A percentile compares a stretch with the other conserved stretches of the same genome.
Evolutionary conservation across 2,797 vertebrate genomes (phyloP).

Genomic region (Syngnathus rostellatus): DNA sequence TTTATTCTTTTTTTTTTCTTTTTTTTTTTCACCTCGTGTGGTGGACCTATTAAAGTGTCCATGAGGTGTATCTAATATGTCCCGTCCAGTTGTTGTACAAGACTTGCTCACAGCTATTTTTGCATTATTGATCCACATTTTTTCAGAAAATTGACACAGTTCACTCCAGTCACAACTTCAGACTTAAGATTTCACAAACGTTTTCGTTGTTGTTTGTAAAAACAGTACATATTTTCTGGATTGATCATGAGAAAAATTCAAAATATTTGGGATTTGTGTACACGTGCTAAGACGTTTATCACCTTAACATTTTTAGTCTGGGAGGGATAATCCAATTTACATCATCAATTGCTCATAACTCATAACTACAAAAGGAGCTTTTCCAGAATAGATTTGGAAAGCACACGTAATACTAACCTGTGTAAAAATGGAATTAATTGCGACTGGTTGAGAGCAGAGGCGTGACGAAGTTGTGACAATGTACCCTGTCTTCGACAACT

Average conservation of each 20-base stretch:
- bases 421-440: background rate
- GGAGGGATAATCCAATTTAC: conserved; percentile 37
- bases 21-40: no score
- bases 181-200: background rate
- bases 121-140: background rate
- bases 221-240: background rate
- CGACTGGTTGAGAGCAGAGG: background rate
- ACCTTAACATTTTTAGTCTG: conserved; percentile 30
- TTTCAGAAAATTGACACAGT: conserved; percentile 33
- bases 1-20: no score
- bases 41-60: no score
- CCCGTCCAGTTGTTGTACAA: background rate
- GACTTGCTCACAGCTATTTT: background rate
- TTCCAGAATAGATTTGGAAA: conserved; percentile 23
- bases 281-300: conserved; percentile 32
- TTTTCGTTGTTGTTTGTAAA: background rate
- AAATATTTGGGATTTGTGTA: conserved; percentile 28
- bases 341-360: conserved; percentile 36
- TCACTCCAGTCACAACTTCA: conserved; percentile 23
- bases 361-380: conserved; percentile 2
- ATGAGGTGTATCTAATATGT: background rate
- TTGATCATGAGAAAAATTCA: conserved; percentile 6
- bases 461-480: no score
- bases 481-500: no score
- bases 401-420: background rate